Percentiles rank a stretch among this genome's conserved stretches.
Conservation (phyloP, 2,797 vertebrate genomes). For the Gymnoscopelus braueri region DNA sequence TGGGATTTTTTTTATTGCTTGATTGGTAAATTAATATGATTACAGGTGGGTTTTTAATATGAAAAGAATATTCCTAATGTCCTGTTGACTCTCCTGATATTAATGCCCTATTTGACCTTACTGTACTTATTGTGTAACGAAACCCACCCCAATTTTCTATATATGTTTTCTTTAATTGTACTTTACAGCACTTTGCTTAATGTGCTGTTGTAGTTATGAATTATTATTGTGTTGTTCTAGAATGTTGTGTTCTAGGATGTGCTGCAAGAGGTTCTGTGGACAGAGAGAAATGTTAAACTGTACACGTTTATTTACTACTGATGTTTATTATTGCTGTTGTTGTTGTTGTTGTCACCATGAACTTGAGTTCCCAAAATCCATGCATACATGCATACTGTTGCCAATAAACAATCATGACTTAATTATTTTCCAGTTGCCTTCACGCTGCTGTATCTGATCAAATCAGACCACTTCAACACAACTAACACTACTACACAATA, state of each 20-base stretch:
- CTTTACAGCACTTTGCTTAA: not conserved
- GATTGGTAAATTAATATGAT: slow-evolving; percentile 21
- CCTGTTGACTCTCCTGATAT: not conserved
- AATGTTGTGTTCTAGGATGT: too few relatives aligned
- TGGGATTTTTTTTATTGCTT: slow-evolving; percentile 31
- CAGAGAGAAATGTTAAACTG: slow-evolving; percentile 17
- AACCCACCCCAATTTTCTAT: not conserved
- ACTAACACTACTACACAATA: not conserved
- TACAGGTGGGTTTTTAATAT: slow-evolving; percentile 6
- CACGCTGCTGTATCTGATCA: not conserved
- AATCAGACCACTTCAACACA: not conserved
- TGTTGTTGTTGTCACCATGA: slow-evolving; percentile 31
- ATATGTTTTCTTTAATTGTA: slow-evolving; percentile 1
- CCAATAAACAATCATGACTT: slow-evolving; percentile 16
- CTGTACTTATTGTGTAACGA: slow-evolving; percentile 6
- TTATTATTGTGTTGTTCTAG: not conserved
- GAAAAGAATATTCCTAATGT: not conserved
- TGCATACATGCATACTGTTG: not conserved
- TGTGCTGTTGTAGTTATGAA: not conserved
- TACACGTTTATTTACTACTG: slow-evolving; percentile 72
- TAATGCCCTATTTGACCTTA: not conserved
- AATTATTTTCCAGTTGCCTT: not conserved
- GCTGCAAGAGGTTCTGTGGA: too few relatives aligned
- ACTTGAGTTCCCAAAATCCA: slow-evolving; percentile 14
- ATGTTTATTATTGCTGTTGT: slow-evolving; percentile 53